A percentile compares a stretch with the other conserved stretches of the same genome.
These are phyloP conservation scores for Melitaea cinxia DNA, from an alignment of 1,140 invertebrate species.

Conservation along the genomic window DNA sequence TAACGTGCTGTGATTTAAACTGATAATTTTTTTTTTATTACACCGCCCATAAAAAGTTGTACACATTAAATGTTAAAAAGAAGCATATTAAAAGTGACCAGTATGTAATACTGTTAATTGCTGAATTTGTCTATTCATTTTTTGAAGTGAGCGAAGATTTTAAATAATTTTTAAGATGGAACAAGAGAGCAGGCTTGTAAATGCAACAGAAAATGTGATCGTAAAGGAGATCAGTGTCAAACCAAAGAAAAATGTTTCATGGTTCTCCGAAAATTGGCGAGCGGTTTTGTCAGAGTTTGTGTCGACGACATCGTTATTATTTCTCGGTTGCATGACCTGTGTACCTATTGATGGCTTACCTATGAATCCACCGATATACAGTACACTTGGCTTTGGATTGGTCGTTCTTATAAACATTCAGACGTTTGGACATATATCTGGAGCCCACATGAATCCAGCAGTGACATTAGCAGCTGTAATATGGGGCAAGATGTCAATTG, in stretches of 20 bases:
- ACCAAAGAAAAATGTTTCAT: conserved; percentile 3
- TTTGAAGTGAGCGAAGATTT: no score
- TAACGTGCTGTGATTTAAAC: no score
- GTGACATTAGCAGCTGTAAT: conserved; percentile 87
- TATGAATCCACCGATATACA: conserved; percentile 46
- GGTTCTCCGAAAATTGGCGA: conserved; percentile 43
- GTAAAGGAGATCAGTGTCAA: conserved; percentile 29
- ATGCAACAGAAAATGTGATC: conserved; percentile 26
- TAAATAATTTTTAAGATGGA: conserved; percentile 31
- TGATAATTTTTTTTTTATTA: no score
- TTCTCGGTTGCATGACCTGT: conserved; percentile 66
- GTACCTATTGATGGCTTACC: conserved; percentile 51
- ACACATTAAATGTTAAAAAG: no score
- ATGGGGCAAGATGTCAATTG: conserved; percentile 78
- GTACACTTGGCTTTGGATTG: conserved; percentile 62
- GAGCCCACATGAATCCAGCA: conserved; percentile 89
- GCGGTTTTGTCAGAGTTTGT: conserved; percentile 54
- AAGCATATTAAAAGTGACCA: no score
- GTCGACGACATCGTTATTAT: conserved; percentile 56
- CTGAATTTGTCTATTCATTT: no score
- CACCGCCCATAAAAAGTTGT: no score
- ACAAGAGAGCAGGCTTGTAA: conserved; percentile 31
- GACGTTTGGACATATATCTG: conserved; percentile 87
- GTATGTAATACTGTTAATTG: no score
- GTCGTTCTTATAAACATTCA: conserved; percentile 78